A percentile compares a stretch with the other conserved stretches of the same genome.
Conservation (phyloP, 1,140 invertebrate species). For the Chlorops oryzae region DNA sequence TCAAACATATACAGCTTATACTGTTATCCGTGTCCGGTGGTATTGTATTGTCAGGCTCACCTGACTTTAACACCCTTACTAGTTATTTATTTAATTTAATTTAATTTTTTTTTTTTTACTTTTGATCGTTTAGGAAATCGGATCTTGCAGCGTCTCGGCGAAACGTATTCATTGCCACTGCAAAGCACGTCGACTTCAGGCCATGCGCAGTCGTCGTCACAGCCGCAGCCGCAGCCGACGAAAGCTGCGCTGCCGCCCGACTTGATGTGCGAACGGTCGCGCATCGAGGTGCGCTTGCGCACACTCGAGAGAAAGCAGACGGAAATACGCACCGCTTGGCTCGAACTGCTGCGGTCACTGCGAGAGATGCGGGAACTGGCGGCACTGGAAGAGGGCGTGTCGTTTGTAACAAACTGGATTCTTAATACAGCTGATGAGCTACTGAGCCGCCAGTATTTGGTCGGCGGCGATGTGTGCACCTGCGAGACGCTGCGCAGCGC, state of each 20-base stretch:
- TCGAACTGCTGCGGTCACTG: constrained; percentile 55
- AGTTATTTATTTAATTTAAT: too few species aligned
- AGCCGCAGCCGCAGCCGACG: neutral
- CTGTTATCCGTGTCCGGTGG: too few species aligned
- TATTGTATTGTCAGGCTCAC: too few species aligned
- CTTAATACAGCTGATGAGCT: constrained; percentile 66
- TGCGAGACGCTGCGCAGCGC: constrained; percentile 64
- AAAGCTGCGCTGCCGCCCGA: constrained; percentile 53
- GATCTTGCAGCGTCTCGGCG: constrained; percentile 42
- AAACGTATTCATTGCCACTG: constrained; percentile 32
- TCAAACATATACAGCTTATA: too few species aligned
- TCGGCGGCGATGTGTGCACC: constrained; percentile 65
- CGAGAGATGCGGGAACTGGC: constrained; percentile 57
- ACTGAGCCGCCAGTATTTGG: constrained; percentile 61
- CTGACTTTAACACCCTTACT: too few species aligned
- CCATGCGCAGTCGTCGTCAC: neutral
- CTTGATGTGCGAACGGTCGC: constrained; percentile 54
- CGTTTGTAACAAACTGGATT: constrained; percentile 70
- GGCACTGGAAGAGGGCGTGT: constrained; percentile 58
- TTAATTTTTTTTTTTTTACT: too few species aligned
- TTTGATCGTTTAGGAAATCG: constrained; percentile 36
- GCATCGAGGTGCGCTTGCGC: constrained; percentile 54
- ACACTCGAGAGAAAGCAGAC: constrained; percentile 57
- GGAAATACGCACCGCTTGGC: constrained; percentile 57
- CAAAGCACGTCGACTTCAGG: constrained; percentile 2